These are phyloP conservation scores for Caenorhabditis parvicauda DNA, from an alignment of 2,888 invertebrate species.

Conservation along the genomic window DNA sequence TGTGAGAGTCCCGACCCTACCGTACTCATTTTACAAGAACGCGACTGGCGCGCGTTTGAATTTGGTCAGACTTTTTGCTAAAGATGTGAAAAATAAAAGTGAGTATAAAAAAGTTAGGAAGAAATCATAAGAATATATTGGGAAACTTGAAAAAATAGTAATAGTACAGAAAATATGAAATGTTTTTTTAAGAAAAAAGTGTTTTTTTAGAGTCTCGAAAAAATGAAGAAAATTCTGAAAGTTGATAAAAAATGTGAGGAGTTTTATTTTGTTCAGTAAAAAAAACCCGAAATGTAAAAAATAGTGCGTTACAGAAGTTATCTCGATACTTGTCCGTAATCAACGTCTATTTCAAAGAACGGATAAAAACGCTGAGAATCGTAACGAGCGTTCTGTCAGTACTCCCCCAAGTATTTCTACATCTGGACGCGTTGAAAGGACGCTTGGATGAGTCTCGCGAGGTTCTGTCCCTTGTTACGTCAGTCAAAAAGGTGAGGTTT, in stretches of 20 bases:
- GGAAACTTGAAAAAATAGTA: too few relatives aligned
- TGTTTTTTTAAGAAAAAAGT: background rate
- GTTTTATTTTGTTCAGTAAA: too few relatives aligned
- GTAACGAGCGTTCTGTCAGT: slow-evolving; percentile 20
- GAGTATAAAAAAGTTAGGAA: too few relatives aligned
- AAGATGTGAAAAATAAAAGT: too few relatives aligned
- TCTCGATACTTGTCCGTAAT: slow-evolving; percentile 4
- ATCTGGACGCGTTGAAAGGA: slow-evolving; percentile 14
- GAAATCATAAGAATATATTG: too few relatives aligned
- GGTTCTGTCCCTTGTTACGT: slow-evolving; percentile 11
- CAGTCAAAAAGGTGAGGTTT: slow-evolving; percentile 6
- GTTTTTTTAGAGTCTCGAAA: background rate
- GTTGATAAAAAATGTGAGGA: slow-evolving; percentile 6
- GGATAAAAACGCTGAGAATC: slow-evolving; percentile 10
- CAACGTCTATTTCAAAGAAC: slow-evolving; percentile 6
- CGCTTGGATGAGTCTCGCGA: slow-evolving; percentile 13
- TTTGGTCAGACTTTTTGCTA: too few relatives aligned
- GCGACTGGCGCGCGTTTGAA: too few relatives aligned
- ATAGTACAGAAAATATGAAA: background rate
- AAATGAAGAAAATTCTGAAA: slow-evolving; percentile 6
- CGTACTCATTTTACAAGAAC: too few relatives aligned
- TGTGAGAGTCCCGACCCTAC: too few relatives aligned
- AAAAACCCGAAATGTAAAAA: background rate
- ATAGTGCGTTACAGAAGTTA: slow-evolving; percentile 1
- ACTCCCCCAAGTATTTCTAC: slow-evolving; percentile 18